phyloP scores from a whole-genome alignment of 2,888 invertebrate genomes.

The Lasioglossum malachurum region DNA sequence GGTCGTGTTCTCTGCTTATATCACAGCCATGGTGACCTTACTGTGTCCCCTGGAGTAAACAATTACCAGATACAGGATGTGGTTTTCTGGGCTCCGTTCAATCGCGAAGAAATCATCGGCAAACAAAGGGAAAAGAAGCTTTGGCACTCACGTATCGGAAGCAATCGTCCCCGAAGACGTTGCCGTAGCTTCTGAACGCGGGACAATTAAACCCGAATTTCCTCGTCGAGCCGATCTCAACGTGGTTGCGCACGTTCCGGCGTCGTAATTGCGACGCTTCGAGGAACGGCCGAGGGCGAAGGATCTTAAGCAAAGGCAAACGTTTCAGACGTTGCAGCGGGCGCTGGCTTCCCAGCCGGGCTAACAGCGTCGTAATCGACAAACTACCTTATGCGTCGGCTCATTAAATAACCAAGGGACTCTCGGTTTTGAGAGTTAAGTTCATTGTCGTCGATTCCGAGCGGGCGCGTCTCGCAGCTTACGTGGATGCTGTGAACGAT shows the following conservation, averaged over 20 bases:
- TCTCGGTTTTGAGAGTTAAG: slow-evolving; percentile 74
- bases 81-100: neutral
- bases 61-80: neutral
- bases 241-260: slow-evolving; percentile 16
- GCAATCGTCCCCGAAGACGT: neutral
- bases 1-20: fast-evolving
- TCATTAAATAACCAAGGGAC: slow-evolving; percentile 78
- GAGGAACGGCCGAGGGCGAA: slow-evolving; percentile 55
- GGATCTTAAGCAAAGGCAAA: slow-evolving; percentile 60
- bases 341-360: slow-evolving; percentile 37
- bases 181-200: neutral
- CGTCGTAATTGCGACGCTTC: slow-evolving; percentile 35
- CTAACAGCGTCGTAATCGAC: slow-evolving; percentile 76
- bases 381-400: slow-evolving; percentile 74
- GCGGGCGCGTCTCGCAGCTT: slow-evolving; percentile 18
- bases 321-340: slow-evolving; percentile 32
- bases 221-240: neutral
- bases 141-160: neutral
- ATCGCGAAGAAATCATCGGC: neutral
- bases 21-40: neutral
- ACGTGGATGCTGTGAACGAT: slow-evolving; percentile 25
- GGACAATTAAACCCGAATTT: slow-evolving; percentile 42
- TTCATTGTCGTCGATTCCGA: slow-evolving; percentile 71
- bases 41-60: neutral
- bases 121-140: slow-evolving; percentile 2